Evolutionary conservation across 2,113 vertebrate genomes (phyloP).

Genomic region (Puma concolor): DNA sequence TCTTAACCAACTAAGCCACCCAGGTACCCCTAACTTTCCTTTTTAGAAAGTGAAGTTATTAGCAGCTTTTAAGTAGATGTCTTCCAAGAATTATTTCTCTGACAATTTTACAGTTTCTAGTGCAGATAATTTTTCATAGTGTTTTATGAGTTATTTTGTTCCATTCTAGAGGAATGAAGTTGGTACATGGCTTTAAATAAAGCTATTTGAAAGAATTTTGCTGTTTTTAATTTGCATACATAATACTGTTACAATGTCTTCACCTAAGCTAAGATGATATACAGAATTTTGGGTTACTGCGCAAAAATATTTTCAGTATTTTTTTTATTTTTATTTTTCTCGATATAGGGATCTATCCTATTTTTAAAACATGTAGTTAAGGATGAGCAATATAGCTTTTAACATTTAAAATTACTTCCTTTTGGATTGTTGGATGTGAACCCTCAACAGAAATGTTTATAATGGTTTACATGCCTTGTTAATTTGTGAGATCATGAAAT

Average conservation of each 20-base stretch:
- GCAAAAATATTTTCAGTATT: neutral
- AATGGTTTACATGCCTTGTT: neutral
- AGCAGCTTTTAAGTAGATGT: neutral
- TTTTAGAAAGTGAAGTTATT: neutral
- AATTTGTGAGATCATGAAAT: constrained; percentile 31
- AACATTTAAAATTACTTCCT: neutral
- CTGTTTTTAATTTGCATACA: neutral
- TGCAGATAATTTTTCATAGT: neutral
- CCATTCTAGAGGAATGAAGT: neutral
- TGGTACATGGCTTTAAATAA: neutral
- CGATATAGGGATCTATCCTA: neutral
- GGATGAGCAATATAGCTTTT: neutral
- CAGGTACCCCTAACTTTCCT: neutral
- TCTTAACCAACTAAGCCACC: too few relatives aligned
- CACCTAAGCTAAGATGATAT: neutral
- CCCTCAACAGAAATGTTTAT: neutral
- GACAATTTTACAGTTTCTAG: neutral
- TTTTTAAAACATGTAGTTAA: neutral
- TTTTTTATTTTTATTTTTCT: neutral
- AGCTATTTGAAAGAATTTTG: neutral
- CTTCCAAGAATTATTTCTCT: neutral
- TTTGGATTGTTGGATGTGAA: neutral
- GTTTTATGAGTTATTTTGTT: constrained; percentile 37
- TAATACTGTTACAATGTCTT: neutral
- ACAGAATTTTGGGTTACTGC: neutral